These are phyloP conservation scores for Pedetes capensis DNA, from an alignment of 2,113 vertebrate genomes.

Conservation along the genomic window DNA sequence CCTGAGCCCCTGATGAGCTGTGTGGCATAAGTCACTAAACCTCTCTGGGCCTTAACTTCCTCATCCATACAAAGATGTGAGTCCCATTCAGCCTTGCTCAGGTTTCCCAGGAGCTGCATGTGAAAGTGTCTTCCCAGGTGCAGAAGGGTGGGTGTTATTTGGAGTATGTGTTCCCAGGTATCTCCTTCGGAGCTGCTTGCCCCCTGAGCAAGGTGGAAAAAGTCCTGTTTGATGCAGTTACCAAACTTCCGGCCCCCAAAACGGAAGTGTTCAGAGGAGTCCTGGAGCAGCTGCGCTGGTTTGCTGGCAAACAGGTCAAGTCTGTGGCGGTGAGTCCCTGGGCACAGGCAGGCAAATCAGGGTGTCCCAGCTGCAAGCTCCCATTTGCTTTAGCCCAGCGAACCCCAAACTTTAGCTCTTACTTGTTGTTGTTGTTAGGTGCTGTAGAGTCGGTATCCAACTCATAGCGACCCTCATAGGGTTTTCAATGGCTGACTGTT, in stretches of 20 bases:
- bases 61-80: background rate
- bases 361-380: background rate
- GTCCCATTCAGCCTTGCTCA: accelerated
- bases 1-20: background rate
- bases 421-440: no score
- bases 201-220: constrained; percentile 86
- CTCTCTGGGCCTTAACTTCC: background rate
- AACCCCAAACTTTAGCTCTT: background rate
- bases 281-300: constrained; percentile 95
- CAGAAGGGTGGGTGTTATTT: background rate
- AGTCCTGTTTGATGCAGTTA: constrained; percentile 82
- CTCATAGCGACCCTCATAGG: no score
- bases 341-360: accelerated
- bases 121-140: background rate
- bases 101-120: background rate
- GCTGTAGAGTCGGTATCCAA: no score
- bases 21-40: background rate
- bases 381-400: background rate
- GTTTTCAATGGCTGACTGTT: no score
- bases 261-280: constrained; percentile 90
- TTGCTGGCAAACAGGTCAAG: constrained; percentile 94
- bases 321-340: constrained; percentile 92
- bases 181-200: constrained; percentile 91
- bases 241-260: constrained; percentile 83
- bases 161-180: constrained; percentile 78